phyloP scores from a whole-genome alignment of 1,140 invertebrate genomes.

The Dufourea novaeangliae region DNA sequence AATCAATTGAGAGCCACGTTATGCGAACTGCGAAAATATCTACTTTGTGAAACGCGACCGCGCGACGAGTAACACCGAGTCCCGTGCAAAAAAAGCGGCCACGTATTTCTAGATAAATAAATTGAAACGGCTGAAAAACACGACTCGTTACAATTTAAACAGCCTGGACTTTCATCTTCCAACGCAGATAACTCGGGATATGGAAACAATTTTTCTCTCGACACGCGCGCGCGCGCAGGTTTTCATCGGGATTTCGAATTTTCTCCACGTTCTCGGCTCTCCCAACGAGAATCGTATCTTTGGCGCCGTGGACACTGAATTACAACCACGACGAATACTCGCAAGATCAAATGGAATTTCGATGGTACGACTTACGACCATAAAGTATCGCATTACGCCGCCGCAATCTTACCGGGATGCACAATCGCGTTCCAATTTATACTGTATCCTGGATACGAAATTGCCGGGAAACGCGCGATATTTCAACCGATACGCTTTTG shows the following conservation, averaged over 20 bases:
- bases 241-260: neutral
- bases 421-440: slow-evolving; percentile 1
- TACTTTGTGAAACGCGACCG: slow-evolving; percentile 1
- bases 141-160: slow-evolving; percentile 32
- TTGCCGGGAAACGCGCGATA: neutral
- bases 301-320: neutral
- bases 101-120: neutral
- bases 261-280: neutral
- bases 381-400: slow-evolving; percentile 7
- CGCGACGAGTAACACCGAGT: neutral
- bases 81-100: neutral
- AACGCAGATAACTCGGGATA: slow-evolving; percentile 26
- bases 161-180: slow-evolving; percentile 22
- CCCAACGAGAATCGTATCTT: neutral
- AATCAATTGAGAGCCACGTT: slow-evolving; percentile 7
- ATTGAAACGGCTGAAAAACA: neutral
- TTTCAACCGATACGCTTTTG: neutral
- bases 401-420: slow-evolving; percentile 3
- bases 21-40: neutral
- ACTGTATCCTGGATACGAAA: neutral
- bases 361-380: slow-evolving; percentile 6
- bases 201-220: slow-evolving; percentile 5
- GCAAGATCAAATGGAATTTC: slow-evolving; percentile 19
- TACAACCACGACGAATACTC: slow-evolving; percentile 2
- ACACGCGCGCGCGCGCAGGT: too few species aligned